Evolutionary conservation across 1,140 invertebrate species (phyloP).

Genomic region (Drosophila bipectinata): DNA sequence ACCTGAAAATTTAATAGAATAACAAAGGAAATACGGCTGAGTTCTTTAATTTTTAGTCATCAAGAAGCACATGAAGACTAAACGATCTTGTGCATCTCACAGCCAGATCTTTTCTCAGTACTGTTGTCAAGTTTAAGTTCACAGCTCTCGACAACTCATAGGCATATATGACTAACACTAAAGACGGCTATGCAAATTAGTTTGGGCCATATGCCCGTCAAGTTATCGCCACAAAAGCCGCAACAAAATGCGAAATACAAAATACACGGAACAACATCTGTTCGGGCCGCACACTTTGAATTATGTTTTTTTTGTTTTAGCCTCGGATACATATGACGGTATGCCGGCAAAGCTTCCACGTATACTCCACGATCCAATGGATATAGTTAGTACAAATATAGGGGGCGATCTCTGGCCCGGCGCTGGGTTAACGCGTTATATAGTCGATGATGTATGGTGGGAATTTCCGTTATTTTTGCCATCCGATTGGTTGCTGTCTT

Average conservation of each 20-base stretch:
- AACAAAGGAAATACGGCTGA: not conserved
- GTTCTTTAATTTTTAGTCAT: not conserved
- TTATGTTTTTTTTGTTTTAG: not conserved
- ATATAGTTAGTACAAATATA: constrained; percentile 41
- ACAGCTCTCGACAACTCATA: constrained; percentile 40
- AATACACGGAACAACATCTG: constrained; percentile 28
- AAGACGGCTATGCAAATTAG: constrained; percentile 47
- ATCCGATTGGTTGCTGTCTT: constrained; percentile 47
- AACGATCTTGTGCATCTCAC: not conserved
- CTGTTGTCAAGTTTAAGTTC: constrained; percentile 41
- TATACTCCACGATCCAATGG: constrained; percentile 4
- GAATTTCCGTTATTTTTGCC: constrained; percentile 70
- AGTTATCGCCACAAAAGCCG: constrained; percentile 26
- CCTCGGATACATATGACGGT: constrained; percentile 13
- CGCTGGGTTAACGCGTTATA: constrained; percentile 47
- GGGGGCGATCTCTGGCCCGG: constrained; percentile 29
- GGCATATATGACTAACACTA: constrained; percentile 44
- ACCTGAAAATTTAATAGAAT: too few relatives aligned
- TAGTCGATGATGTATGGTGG: constrained; percentile 74
- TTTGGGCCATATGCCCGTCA: constrained; percentile 39
- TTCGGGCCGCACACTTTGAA: constrained; percentile 9
- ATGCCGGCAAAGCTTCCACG: constrained; percentile 8
- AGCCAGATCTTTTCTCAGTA: constrained; percentile 6
- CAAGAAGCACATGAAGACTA: not conserved
- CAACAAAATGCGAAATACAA: constrained; percentile 14